Conservation (phyloP, 35 echinoderm and acorn worm genomes). For the Diadema setosum region DNA sequence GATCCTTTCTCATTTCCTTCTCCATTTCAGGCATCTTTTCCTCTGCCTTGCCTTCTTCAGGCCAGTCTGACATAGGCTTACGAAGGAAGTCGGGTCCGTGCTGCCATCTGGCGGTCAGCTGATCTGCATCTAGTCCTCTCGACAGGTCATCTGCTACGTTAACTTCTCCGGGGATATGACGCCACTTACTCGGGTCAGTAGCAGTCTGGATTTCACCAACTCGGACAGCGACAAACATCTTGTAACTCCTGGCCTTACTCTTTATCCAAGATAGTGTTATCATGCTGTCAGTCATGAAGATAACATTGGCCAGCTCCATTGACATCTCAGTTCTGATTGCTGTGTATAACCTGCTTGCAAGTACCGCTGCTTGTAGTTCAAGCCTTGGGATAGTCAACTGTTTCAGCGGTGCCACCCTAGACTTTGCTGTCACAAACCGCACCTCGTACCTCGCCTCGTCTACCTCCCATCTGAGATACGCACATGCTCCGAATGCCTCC, state of each 20-base stretch:
- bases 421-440: no score
- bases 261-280: conserved; percentile 52
- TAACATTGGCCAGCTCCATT: neutral
- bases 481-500: no score
- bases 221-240: conserved; percentile 64
- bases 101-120: conserved; percentile 30
- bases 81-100: conserved; percentile 47
- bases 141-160: conserved; percentile 74
- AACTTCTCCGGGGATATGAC: conserved; percentile 30
- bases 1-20: conserved; percentile 35
- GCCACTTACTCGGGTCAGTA: conserved; percentile 33
- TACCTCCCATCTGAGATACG: no score
- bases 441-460: no score
- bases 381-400: conserved; percentile 35
- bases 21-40: conserved; percentile 7
- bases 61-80: conserved; percentile 49
- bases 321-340: neutral
- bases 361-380: conserved; percentile 40
- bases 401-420: no score
- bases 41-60: neutral
- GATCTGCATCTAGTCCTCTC: conserved; percentile 24
- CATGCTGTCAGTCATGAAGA: conserved; percentile 55
- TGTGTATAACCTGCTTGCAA: conserved; percentile 15
- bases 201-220: conserved; percentile 54
- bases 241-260: conserved; percentile 37